Conservation (phyloP, 2,888 invertebrate species). For the Sturmia bella region DNA sequence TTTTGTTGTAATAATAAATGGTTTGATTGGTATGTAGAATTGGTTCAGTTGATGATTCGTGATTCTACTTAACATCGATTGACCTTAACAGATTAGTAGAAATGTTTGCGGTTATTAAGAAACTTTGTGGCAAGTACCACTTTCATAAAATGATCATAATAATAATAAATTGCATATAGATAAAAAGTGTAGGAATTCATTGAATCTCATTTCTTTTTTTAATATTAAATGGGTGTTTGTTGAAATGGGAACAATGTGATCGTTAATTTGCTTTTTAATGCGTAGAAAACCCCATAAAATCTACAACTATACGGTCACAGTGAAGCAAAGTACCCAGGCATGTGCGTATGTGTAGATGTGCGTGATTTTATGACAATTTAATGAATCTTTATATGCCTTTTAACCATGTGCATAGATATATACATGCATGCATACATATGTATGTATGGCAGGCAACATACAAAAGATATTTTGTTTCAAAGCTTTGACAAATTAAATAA, state of each 20-base stretch:
- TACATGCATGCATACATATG: not conserved
- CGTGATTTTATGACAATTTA: slow-evolving; percentile 57
- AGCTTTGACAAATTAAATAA: slow-evolving; percentile 41
- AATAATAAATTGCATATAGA: slow-evolving; percentile 60
- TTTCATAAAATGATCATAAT: slow-evolving; percentile 25
- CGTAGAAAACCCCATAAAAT: slow-evolving; percentile 64
- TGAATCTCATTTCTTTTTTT: not conserved
- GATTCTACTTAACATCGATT: slow-evolving; percentile 83
- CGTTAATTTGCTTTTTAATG: slow-evolving; percentile 68
- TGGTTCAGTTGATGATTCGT: slow-evolving; percentile 78
- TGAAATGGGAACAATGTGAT: slow-evolving; percentile 45
- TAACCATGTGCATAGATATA: not conserved
- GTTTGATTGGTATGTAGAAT: slow-evolving; percentile 44
- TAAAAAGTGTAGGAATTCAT: slow-evolving; percentile 29
- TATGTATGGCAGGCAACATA: not conserved
- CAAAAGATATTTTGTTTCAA: slow-evolving; percentile 19
- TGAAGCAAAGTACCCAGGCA: not conserved
- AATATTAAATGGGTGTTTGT: slow-evolving; percentile 52
- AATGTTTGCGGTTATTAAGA: slow-evolving; percentile 69
- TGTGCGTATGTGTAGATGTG: not conserved
- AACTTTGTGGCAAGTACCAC: slow-evolving; percentile 40
- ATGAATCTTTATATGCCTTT: slow-evolving; percentile 43
- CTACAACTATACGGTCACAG: not conserved
- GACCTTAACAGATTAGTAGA: slow-evolving; percentile 82
- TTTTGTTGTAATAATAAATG: slow-evolving; percentile 8